A percentile compares a stretch with the other conserved stretches of the same genome.
These are phyloP conservation scores for Eupithecia dodoneata DNA, from an alignment of 2,888 invertebrate genomes.

Conservation along the genomic window DNA sequence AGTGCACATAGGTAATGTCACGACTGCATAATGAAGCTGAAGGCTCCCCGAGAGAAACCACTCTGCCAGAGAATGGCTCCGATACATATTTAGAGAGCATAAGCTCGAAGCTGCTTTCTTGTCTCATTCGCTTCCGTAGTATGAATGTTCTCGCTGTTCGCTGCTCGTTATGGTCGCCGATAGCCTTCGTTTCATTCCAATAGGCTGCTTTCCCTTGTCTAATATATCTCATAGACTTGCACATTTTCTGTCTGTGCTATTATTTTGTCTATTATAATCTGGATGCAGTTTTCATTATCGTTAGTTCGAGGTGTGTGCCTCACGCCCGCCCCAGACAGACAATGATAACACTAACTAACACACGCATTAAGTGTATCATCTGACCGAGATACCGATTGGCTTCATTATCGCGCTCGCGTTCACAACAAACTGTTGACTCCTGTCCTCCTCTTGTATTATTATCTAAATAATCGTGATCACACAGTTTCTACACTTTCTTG, in stretches of 20 bases:
- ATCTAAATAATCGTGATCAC: neutral
- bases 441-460: neutral
- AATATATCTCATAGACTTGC: constrained; percentile 2
- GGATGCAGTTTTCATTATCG: neutral
- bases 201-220: constrained; percentile 18
- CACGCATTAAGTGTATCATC: neutral
- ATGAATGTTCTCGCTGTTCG: neutral
- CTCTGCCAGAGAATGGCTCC: neutral
- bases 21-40: constrained; percentile 48
- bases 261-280: neutral
- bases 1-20: constrained; percentile 47
- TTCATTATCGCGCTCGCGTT: constrained; percentile 9
- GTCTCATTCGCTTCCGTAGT: constrained; percentile 25
- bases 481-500: neutral
- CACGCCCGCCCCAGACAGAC: neutral
- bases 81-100: constrained; percentile 17
- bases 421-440: neutral
- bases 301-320: neutral
- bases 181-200: constrained; percentile 43
- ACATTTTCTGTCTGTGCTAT: neutral
- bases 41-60: constrained; percentile 11
- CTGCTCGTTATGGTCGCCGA: constrained; percentile 38
- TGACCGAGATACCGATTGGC: constrained; percentile 22
- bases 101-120: constrained; percentile 18
- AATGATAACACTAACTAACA: constrained; percentile 7